Conservation (phyloP, 2,113 vertebrate species). For the Tenrec ecaudatus region DNA sequence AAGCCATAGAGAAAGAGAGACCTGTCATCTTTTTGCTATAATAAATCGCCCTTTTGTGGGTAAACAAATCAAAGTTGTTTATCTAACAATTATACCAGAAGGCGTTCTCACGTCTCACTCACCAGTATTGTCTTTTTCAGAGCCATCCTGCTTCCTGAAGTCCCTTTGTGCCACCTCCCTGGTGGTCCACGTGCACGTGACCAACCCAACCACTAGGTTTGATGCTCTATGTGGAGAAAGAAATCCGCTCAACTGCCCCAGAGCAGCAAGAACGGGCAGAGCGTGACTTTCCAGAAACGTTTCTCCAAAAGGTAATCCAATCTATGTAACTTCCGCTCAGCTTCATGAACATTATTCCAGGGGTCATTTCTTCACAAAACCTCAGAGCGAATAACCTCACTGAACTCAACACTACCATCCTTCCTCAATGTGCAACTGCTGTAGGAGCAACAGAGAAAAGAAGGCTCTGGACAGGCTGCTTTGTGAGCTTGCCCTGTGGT, state of each 20-base stretch:
- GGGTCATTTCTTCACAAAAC: background rate
- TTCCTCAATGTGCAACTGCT: background rate
- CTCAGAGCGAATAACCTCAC: slow-evolving; percentile 40
- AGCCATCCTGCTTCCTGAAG: background rate
- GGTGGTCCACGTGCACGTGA: too few relatives aligned
- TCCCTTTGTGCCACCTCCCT: background rate
- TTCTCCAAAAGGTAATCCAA: too few relatives aligned
- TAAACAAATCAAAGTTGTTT: slow-evolving; percentile 5
- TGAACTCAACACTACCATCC: background rate
- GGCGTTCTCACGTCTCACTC: background rate
- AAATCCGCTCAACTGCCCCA: too few relatives aligned
- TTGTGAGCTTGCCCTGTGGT: background rate
- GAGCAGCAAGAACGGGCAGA: too few relatives aligned
- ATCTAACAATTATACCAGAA: background rate
- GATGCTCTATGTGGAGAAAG: background rate
- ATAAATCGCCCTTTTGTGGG: background rate
- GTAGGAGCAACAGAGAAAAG: background rate
- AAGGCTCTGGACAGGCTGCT: background rate
- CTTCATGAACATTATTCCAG: background rate
- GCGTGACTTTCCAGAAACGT: too few relatives aligned
- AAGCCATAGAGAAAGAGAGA: background rate
- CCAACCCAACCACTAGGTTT: too few relatives aligned
- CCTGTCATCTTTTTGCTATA: background rate
- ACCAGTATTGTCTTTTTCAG: background rate
- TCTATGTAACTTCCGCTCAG: background rate